Conservation (phyloP, 1,140 invertebrate genomes). For the Drosophila sechellia region DNA sequence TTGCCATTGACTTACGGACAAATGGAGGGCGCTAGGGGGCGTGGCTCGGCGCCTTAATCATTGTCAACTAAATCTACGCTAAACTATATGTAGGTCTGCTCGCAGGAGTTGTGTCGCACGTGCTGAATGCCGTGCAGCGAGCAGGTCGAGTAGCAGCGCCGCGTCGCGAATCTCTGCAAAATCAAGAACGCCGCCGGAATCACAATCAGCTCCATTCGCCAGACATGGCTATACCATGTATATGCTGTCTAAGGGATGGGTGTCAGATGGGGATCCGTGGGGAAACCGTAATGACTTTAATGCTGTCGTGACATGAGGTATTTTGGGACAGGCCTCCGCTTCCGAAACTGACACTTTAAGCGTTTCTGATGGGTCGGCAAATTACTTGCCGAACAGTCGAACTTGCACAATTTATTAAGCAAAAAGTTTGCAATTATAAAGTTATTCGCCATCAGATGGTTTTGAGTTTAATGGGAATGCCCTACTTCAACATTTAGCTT, state of each 20-base stretch:
- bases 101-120: conserved; percentile 90
- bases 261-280: not conserved
- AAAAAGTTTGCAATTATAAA: not conserved
- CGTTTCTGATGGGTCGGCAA: conserved; percentile 10
- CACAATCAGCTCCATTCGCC: conserved; percentile 56
- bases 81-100: conserved; percentile 91
- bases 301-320: conserved; percentile 39
- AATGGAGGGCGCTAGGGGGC: not conserved
- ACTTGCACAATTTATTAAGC: not conserved
- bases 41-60: conserved; percentile 29
- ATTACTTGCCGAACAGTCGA: conserved; percentile 1
- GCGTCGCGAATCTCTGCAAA: conserved; percentile 90
- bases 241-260: conserved; percentile 1
- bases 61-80: conserved; percentile 64
- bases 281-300: conserved; percentile 6
- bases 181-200: conserved; percentile 68
- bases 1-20: conserved; percentile 58
- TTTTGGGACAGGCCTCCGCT: conserved; percentile 15
- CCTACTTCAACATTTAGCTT: too few species aligned
- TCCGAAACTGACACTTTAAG: conserved; percentile 10
- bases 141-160: conserved; percentile 90
- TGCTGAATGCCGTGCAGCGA: conserved; percentile 88
- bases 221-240: conserved; percentile 15
- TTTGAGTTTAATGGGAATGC: too few species aligned
- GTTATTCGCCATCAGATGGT: too few species aligned